Conservation (phyloP, 2,113 vertebrate genomes). For the Atlantisia rogersi region DNA sequence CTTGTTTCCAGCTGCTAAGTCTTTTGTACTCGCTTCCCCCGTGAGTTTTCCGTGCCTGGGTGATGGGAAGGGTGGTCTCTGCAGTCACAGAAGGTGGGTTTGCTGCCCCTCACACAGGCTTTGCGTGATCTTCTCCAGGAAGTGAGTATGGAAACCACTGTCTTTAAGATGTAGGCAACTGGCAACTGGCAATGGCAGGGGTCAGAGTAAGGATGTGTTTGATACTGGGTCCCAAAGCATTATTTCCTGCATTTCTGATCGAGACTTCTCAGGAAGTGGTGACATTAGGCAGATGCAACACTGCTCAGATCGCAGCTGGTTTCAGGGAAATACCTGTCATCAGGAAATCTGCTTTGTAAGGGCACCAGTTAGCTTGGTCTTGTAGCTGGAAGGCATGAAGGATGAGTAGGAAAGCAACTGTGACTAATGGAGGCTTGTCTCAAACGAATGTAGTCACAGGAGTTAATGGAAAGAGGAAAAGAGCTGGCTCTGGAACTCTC, state of each 20-base stretch:
- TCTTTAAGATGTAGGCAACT: neutral
- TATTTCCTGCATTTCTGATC: neutral
- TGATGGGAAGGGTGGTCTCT: neutral
- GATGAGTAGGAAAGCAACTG: slow-evolving; percentile 63
- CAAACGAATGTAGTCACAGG: slow-evolving; percentile 15
- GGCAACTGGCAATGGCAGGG: neutral
- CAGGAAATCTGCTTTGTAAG: neutral
- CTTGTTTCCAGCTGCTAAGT: neutral
- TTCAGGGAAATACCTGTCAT: neutral
- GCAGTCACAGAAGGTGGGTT: accelerated
- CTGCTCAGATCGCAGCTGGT: neutral
- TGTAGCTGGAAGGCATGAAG: slow-evolving; percentile 32
- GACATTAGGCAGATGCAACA: neutral
- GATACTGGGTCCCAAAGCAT: neutral
- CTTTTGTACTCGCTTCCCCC: neutral
- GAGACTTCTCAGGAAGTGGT: neutral
- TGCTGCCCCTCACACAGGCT: accelerated
- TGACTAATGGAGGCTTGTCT: slow-evolving; percentile 61
- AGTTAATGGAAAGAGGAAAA: slow-evolving; percentile 53
- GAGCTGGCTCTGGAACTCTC: slow-evolving; percentile 10
- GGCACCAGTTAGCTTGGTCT: neutral
- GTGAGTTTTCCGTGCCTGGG: accelerated
- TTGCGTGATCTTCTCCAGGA: neutral
- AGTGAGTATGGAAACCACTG: neutral
- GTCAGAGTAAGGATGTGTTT: neutral